Conservation (phyloP, 92 coral and sea anemone species). For the Umimayanthus kanabou region DNA sequence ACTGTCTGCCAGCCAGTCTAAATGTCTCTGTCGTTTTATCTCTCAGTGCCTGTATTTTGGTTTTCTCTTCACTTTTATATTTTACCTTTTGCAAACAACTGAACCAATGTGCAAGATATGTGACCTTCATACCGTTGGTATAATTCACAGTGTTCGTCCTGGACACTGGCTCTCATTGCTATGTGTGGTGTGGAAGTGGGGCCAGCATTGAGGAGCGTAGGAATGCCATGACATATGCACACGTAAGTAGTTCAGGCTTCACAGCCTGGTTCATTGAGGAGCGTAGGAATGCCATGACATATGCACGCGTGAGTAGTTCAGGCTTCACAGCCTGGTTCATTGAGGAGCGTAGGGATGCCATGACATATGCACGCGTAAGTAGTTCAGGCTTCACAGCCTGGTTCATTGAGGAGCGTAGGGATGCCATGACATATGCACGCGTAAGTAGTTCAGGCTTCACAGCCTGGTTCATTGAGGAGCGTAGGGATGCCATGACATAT, state of each 20-base stretch:
- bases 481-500: slow-evolving; percentile 66
- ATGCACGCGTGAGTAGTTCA: slow-evolving; percentile 77
- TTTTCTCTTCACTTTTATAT: not conserved
- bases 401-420: slow-evolving; percentile 77
- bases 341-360: too few relatives aligned
- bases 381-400: not conserved
- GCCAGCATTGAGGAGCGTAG: slow-evolving; percentile 92
- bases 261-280: not conserved
- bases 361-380: slow-evolving; percentile 87
- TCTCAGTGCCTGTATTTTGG: not conserved
- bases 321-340: not conserved
- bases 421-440: slow-evolving; percentile 75
- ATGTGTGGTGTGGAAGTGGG: slow-evolving; percentile 79
- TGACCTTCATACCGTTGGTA: too few relatives aligned
- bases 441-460: slow-evolving; percentile 28
- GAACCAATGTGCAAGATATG: not conserved
- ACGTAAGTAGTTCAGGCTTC: not conserved
- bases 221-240: slow-evolving; percentile 23
- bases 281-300: too few relatives aligned
- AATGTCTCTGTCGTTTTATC: too few relatives aligned
- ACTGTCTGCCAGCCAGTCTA: too few relatives aligned
- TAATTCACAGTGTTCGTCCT: slow-evolving; percentile 66
- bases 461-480: slow-evolving; percentile 62
- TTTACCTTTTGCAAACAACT: not conserved
- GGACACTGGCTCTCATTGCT: slow-evolving; percentile 79